Evolutionary conservation across 2,888 invertebrate species (phyloP).

Genomic region (Marasmarcha lunaedactyla): DNA sequence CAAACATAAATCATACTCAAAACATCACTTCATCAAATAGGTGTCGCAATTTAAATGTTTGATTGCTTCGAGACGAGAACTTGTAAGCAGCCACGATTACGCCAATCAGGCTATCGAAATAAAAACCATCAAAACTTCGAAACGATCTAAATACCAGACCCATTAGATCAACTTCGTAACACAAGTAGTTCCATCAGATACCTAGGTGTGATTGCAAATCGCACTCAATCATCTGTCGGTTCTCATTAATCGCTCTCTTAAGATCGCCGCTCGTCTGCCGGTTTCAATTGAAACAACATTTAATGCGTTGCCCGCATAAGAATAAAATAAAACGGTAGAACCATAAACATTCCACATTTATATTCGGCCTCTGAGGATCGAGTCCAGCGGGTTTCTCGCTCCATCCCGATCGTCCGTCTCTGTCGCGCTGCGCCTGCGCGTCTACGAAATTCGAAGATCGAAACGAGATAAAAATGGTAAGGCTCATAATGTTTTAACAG

Average conservation of each 20-base stretch:
- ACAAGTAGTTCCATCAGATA: slow-evolving; percentile 31
- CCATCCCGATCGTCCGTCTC: slow-evolving; percentile 28
- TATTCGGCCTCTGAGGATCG: slow-evolving; percentile 64
- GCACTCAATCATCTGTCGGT: slow-evolving; percentile 46
- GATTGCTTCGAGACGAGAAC: no score
- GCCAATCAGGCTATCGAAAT: no score
- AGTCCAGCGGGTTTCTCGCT: slow-evolving; percentile 33
- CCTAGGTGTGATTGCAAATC: slow-evolving; percentile 41
- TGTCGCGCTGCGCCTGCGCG: slow-evolving; percentile 52
- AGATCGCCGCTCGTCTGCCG: slow-evolving; percentile 58
- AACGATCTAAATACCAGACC: slow-evolving; percentile 2
- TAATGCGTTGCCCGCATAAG: slow-evolving; percentile 58
- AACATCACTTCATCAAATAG: no score
- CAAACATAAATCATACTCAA: no score
- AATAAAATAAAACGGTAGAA: slow-evolving; percentile 69
- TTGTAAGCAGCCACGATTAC: no score
- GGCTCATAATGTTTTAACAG: slow-evolving; percentile 67
- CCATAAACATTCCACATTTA: slow-evolving; percentile 71
- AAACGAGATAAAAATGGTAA: slow-evolving; percentile 60
- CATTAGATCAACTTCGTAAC: slow-evolving; percentile 35
- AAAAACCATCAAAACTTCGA: no score
- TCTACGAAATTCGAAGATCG: slow-evolving; percentile 54
- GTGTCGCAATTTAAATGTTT: no score
- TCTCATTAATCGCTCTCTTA: slow-evolving; percentile 59
- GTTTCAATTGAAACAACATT: slow-evolving; percentile 70